Conservation (phyloP, 1,140 invertebrate species). For the Aphidius gifuensis region DNA sequence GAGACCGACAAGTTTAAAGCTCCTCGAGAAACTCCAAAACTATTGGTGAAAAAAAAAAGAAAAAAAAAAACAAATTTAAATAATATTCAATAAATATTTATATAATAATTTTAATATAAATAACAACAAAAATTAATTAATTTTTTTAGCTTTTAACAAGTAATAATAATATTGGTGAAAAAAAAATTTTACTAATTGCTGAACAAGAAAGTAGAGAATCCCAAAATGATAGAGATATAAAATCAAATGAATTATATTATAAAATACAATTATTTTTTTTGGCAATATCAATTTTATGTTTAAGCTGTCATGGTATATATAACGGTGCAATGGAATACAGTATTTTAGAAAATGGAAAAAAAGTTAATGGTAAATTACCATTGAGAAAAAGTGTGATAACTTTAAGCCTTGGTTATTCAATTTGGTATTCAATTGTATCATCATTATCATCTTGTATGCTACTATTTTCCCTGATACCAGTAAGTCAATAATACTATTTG, state of each 20-base stretch:
- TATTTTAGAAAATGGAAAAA: constrained; percentile 35
- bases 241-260: constrained; percentile 26
- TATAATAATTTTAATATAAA: too few relatives aligned
- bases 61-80: too few relatives aligned
- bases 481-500: constrained; percentile 23
- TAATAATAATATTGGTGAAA: too few relatives aligned
- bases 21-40: too few relatives aligned
- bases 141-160: too few relatives aligned
- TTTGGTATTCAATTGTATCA: constrained; percentile 28
- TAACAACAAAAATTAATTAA: too few relatives aligned
- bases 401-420: constrained; percentile 36
- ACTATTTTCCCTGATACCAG: constrained; percentile 36
- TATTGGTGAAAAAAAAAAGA: too few relatives aligned
- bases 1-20: too few relatives aligned
- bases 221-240: too few relatives aligned
- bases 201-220: too few relatives aligned
- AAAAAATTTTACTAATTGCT: too few relatives aligned
- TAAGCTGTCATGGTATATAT: constrained; percentile 34
- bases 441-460: constrained; percentile 32
- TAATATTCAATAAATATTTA: too few relatives aligned
- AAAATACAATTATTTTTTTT: constrained; percentile 32
- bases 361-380: constrained; percentile 29
- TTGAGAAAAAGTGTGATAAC: constrained; percentile 30
- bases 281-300: constrained; percentile 26
- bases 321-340: constrained; percentile 34